Base-by-base conservation (phyloP, 2,113 vertebrate species). In the Prolemur simus region DNA sequence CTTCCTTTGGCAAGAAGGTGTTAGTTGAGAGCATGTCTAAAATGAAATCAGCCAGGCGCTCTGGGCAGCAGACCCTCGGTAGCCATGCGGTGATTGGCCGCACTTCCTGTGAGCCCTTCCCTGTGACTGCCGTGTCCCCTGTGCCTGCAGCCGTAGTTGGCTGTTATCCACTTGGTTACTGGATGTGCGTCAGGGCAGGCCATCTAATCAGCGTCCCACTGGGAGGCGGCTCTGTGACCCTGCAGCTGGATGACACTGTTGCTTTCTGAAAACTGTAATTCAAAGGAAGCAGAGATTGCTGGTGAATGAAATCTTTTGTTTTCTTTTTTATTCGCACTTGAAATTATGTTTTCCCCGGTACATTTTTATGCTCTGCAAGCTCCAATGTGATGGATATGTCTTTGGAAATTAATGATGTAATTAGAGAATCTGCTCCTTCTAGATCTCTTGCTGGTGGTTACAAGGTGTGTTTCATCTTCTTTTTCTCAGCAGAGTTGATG, bases 361-460 rank as follows among this genome's bases (percentile, higher is more conserved):
- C 17, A 47, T 42, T 96, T 85, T 60, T 82, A 60, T 47, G 12
- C 77, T 73, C 39, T 88, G 23, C 8, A 23, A 84, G 14, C n/a
- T 90, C 54, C 64, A 80, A 58, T 37, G 18, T 0, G 5, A 66
- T 68, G 27, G 20, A 21, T 21, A 20, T 32, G 15, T 58, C 87
- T 94, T 71, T 52, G 54, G 77, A 91, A 96, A 97, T 93, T 37
- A 85, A 73, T 47, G 85, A 32, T 2, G 1, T 27, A 71, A 77
- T 77, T 95, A 84, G 71, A 87, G 42, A 45, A 71, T 60, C 58
- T 54, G 34, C 74, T 66, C 39, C 63, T 13, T 64, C 39, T 52
- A 10, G 52, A 47, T 74, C 8, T 14, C 64, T 91, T 58, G 69
- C 74, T 64, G 25, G 37, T 42, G 32, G 37, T 27, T n/a, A 25